These are phyloP conservation scores for Trididemnum miniatum DNA, from an alignment of 23 tunicate genomes.

Conservation along the genomic window DNA sequence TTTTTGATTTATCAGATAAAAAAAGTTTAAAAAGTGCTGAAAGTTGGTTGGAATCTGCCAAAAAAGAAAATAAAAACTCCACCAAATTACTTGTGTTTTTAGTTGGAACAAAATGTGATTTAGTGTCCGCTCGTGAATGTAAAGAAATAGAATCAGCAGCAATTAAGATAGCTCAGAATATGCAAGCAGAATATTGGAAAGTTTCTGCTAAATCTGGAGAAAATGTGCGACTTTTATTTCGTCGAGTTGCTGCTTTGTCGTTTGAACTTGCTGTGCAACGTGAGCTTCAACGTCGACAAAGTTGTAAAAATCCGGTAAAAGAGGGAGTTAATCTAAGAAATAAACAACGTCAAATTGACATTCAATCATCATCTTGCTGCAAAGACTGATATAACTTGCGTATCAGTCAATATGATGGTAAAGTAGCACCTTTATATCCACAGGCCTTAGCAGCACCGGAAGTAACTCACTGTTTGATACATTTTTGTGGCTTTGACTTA, in stretches of 20 bases:
- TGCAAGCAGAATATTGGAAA: constrained; percentile 87
- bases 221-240: constrained; percentile 84
- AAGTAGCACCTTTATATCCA: no score
- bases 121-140: constrained; percentile 43
- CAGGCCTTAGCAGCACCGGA: no score
- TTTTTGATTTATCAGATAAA: constrained; percentile 73
- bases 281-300: constrained; percentile 52
- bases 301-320: neutral
- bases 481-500: no score
- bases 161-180: constrained; percentile 55
- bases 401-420: no score
- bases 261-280: constrained; percentile 59
- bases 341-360: no score
- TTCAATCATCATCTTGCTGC: no score
- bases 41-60: constrained; percentile 67
- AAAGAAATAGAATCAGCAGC: constrained; percentile 75
- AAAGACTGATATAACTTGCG: no score
- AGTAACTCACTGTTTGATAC: no score
- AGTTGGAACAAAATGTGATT: constrained; percentile 80
- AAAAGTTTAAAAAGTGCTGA: constrained; percentile 45
- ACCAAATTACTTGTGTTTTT: constrained; percentile 38
- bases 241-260: constrained; percentile 79
- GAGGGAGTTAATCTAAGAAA: no score
- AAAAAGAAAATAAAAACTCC: constrained; percentile 53
- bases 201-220: constrained; percentile 69